Percentiles rank a stretch among this genome's conserved stretches.
Conservation (phyloP, 2,888 invertebrate genomes). For the Epinotia bilunana region DNA sequence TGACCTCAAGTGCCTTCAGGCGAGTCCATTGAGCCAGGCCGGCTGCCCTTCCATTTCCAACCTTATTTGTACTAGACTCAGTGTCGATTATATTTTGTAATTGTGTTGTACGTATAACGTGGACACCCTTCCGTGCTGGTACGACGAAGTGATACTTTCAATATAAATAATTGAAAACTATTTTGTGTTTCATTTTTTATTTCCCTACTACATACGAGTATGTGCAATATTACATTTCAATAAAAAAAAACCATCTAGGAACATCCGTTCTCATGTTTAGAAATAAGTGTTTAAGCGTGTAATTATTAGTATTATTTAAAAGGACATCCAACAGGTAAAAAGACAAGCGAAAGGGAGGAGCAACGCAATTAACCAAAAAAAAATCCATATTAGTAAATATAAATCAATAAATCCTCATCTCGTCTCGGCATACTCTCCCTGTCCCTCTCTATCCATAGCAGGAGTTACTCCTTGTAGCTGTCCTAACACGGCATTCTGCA, state of each 20-base stretch:
- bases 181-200: conserved; percentile 51
- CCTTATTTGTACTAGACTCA: conserved; percentile 52
- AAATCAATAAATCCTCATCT: background rate
- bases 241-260: background rate
- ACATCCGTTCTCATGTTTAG: background rate
- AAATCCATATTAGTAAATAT: too few relatives aligned
- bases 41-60: conserved; percentile 57
- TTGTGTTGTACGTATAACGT: conserved; percentile 82
- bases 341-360: too few relatives aligned
- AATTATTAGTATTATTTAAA: too few relatives aligned
- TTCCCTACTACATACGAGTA: background rate
- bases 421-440: background rate
- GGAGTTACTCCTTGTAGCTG: background rate
- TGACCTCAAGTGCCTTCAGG: conserved; percentile 81
- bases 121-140: conserved; percentile 80
- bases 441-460: background rate
- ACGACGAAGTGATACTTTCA: conserved; percentile 82
- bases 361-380: too few relatives aligned
- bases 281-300: too few relatives aligned
- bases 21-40: conserved; percentile 72
- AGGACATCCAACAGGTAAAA: too few relatives aligned
- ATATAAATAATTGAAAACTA: conserved; percentile 76
- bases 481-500: background rate
- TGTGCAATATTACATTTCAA: too few relatives aligned
- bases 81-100: conserved; percentile 70